phyloP scores from a whole-genome alignment of 2,113 vertebrate genomes.

The Sylvia atricapilla region DNA sequence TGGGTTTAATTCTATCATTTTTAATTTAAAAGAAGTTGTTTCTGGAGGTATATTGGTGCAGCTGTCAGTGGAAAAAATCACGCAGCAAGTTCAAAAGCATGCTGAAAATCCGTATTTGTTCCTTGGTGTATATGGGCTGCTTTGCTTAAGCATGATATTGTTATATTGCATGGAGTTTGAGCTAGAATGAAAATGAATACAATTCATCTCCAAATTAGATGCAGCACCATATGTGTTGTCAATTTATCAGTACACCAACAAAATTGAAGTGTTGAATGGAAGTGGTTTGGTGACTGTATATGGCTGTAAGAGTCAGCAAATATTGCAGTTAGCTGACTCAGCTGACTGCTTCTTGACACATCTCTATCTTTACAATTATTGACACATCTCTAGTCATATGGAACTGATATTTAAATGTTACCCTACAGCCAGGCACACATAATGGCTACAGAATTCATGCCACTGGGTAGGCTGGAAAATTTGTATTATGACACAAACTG shows the following conservation, averaged over 20 bases:
- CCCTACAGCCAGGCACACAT: not conserved
- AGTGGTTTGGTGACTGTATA: not conserved
- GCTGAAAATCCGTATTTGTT: not conserved
- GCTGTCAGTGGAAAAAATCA: not conserved
- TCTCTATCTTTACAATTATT: slow-evolving; percentile 41
- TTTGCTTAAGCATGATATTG: not conserved
- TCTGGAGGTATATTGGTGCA: not conserved
- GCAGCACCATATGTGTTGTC: not conserved
- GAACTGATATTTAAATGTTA: slow-evolving; percentile 32
- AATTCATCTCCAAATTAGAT: slow-evolving; percentile 31
- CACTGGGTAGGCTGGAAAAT: slow-evolving; percentile 29
- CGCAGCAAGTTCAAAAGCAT: not conserved
- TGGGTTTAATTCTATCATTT: not conserved
- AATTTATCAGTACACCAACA: slow-evolving; percentile 18
- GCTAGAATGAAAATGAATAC: not conserved
- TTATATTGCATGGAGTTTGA: not conserved
- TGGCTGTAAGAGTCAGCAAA: slow-evolving; percentile 38
- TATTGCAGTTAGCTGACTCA: slow-evolving; percentile 50
- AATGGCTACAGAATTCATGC: not conserved
- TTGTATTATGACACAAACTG: slow-evolving; percentile 53
- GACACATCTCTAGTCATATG: slow-evolving; percentile 30
- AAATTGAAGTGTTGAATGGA: not conserved
- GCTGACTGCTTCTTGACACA: slow-evolving; percentile 17
- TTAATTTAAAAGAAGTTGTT: not conserved
- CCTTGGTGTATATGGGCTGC: not conserved